A percentile compares a stretch with the other conserved stretches of the same genome.
Evolutionary conservation across 2,797 vertebrate genomes (phyloP).

Genomic region (Aplochiton taeniatus): DNA sequence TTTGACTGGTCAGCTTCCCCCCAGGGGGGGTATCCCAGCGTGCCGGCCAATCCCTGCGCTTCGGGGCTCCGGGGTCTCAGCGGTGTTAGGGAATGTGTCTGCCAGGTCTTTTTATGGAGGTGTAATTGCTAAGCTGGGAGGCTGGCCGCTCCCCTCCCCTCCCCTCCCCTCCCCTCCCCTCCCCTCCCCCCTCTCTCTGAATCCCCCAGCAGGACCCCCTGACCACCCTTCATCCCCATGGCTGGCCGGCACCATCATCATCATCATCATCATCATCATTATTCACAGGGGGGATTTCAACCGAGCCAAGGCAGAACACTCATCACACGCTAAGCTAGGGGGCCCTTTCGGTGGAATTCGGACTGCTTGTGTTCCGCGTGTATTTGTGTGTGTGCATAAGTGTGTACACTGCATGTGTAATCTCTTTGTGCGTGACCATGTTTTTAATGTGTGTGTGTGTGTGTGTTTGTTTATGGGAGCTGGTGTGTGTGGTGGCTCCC

Average conservation of each 20-base stretch:
- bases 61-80: not conserved
- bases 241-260: not conserved
- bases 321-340: not conserved
- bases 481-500: not conserved
- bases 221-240: not conserved
- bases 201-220: not conserved
- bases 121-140: not conserved
- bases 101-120: not conserved
- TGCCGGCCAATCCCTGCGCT: not conserved
- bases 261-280: conserved; percentile 1
- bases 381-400: too few species aligned
- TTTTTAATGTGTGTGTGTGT: not conserved
- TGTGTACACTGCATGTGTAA: too few species aligned
- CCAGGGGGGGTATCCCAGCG: not conserved
- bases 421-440: too few species aligned
- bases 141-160: not conserved
- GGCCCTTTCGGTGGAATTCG: not conserved
- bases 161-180: too few species aligned
- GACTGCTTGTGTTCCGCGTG: too few species aligned
- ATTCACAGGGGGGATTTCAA: not conserved
- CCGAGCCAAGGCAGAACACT: not conserved
- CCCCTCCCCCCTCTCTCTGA: not conserved
- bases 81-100: not conserved
- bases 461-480: not conserved
- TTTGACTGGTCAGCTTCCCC: too few species aligned